A percentile compares a stretch with the other conserved stretches of the same genome.
Conservation (phyloP, 2,113 vertebrate species). For the Chloroceryle aenea region DNA sequence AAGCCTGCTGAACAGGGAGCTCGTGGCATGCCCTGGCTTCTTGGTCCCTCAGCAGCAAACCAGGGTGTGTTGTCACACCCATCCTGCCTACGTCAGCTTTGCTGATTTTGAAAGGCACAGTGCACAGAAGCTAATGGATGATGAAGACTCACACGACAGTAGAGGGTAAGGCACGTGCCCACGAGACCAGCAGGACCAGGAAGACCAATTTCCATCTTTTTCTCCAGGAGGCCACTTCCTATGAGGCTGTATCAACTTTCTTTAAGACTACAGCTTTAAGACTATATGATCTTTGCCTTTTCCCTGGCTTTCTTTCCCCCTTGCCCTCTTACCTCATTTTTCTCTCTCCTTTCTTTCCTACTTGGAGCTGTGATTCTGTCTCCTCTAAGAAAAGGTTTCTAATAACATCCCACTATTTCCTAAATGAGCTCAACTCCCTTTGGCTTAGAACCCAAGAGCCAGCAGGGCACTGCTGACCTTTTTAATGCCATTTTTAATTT, state of each 20-base stretch:
- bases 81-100: neutral
- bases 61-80: neutral
- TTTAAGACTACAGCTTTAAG: neutral
- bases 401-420: neutral
- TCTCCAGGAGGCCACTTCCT: neutral
- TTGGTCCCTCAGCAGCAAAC: neutral
- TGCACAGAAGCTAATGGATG: neutral
- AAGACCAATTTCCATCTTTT: neutral
- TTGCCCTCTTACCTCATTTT: neutral
- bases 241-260: neutral
- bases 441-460: neutral
- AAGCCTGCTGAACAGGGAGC: neutral
- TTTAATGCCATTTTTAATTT: neutral
- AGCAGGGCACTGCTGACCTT: neutral
- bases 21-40: neutral
- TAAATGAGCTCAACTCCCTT: neutral
- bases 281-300: neutral
- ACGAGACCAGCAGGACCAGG: neutral
- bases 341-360: neutral
- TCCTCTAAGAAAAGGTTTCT: neutral
- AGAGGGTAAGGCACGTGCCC: neutral
- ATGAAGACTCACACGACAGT: neutral
- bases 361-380: neutral
- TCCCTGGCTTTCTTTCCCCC: neutral
- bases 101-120: neutral